A percentile compares a stretch with the other conserved stretches of the same genome.
phyloP scores from a whole-genome alignment of 2,113 vertebrate genomes.

The Megaceryle torquata region DNA sequence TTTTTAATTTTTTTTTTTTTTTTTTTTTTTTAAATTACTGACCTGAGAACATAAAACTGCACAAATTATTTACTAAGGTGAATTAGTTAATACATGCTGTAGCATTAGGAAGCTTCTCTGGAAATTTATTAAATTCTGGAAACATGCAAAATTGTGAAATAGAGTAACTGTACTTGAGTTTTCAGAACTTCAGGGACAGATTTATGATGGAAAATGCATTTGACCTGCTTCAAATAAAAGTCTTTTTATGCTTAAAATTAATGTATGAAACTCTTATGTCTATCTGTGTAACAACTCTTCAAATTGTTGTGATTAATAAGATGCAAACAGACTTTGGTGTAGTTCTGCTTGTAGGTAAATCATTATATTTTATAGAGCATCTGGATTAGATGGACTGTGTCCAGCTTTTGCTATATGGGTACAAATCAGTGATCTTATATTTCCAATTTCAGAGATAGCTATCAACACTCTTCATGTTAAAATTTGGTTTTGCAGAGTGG shows the following conservation, averaged over 20 bases:
- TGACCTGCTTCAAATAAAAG: slow-evolving; percentile 7
- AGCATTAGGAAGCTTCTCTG: background rate
- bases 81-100: background rate
- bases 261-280: background rate
- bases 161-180: background rate
- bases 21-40: background rate
- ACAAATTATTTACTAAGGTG: background rate
- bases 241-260: background rate
- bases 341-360: slow-evolving; percentile 55
- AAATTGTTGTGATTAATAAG: slow-evolving; percentile 37
- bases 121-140: background rate
- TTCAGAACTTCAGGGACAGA: background rate
- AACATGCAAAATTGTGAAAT: background rate
- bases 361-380: slow-evolving; percentile 60
- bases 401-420: slow-evolving; percentile 65
- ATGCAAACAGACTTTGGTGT: slow-evolving; percentile 24
- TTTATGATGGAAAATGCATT: background rate
- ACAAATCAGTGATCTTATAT: slow-evolving; percentile 66
- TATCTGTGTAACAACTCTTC: background rate
- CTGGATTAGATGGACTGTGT: slow-evolving; percentile 67
- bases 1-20: background rate
- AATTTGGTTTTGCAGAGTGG: slow-evolving; percentile 35
- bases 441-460: slow-evolving; percentile 66
- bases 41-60: background rate
- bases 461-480: slow-evolving; percentile 69